phyloP scores from a whole-genome alignment of 2,888 invertebrate genomes.

The Laspeyria flexula region DNA sequence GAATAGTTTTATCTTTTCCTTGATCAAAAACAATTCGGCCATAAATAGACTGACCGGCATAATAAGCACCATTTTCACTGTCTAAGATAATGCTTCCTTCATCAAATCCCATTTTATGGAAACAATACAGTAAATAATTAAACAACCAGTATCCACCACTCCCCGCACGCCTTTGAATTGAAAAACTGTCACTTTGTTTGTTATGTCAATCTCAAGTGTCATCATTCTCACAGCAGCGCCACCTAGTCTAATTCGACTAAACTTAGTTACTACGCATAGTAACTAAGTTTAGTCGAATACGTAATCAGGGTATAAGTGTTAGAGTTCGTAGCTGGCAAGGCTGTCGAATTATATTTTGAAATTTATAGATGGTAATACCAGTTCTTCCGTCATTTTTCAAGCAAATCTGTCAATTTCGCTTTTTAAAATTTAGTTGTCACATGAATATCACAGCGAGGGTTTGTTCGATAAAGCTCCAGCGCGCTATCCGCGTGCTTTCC shows the following conservation, averaged over 20 bases:
- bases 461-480: slow-evolving; percentile 16
- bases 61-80: slow-evolving; percentile 65
- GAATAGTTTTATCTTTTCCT: slow-evolving; percentile 67
- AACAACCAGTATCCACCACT: background rate
- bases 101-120: slow-evolving; percentile 71
- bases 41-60: slow-evolving; percentile 64
- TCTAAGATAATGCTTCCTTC: slow-evolving; percentile 67
- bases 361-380: background rate
- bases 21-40: slow-evolving; percentile 68
- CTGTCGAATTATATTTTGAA: too few species aligned
- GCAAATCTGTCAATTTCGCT: background rate
- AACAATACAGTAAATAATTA: slow-evolving; percentile 2
- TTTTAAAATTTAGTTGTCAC: slow-evolving; percentile 24
- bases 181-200: too few species aligned
- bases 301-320: too few species aligned
- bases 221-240: too few species aligned
- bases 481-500: slow-evolving; percentile 19
- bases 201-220: too few species aligned
- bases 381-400: background rate
- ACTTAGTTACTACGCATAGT: too few species aligned
- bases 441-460: slow-evolving; percentile 14
- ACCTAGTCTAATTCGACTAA: too few species aligned
- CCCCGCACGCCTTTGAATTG: too few species aligned
- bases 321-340: too few species aligned
- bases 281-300: too few species aligned